Base-by-base conservation (phyloP, 2,113 vertebrate species). In the Rutilus rutilus region DNA sequence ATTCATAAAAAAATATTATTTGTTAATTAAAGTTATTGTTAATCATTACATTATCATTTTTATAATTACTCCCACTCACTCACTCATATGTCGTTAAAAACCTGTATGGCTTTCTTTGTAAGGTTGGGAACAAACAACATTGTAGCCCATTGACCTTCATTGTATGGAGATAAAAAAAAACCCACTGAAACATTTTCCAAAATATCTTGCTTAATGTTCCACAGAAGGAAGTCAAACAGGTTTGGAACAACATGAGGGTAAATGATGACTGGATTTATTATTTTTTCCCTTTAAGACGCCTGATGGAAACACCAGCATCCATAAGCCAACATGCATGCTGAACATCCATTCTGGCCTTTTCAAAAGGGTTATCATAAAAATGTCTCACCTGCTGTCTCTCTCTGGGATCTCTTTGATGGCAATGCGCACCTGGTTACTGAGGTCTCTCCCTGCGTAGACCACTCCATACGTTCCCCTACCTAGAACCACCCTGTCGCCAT, bases 331-430 rank as follows among this genome's bases (percentile, higher is more conserved):
- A 50, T 30, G 25, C 25, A 27, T 11, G 15, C 1, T 30, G n/a
- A 50, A 27, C 8, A 27, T 52, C n/a, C 15, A 30, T 52, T 47
- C 42, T 19, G 33, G 25, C 33, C 27, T 39, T 39, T 11, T 71
- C 6, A 75, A n/a, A 50, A 7, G 14, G 11, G 4, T 25, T 27
- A 0, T 15, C 14, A 15, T n/a, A 75, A 73, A 75, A 73, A 45
- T 21, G 76, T 80, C 91, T 42, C 88, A 98, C 97, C 95, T 94
- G 94, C 96, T 95, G 94, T 98, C 97, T 36, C 94, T 94, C 89
- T 98, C 97, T 0, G 97, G 97, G 82, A 98, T 97, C 94, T 98
- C 97, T 91, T 98, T 98, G 93, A 98, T 98, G 87, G 97, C 97
- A 4, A 98, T 96, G 89, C 97, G 96, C 2, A 97, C 96, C 87